Base-by-base conservation (phyloP, 2,113 vertebrate species). In the Uria lomvia region DNA sequence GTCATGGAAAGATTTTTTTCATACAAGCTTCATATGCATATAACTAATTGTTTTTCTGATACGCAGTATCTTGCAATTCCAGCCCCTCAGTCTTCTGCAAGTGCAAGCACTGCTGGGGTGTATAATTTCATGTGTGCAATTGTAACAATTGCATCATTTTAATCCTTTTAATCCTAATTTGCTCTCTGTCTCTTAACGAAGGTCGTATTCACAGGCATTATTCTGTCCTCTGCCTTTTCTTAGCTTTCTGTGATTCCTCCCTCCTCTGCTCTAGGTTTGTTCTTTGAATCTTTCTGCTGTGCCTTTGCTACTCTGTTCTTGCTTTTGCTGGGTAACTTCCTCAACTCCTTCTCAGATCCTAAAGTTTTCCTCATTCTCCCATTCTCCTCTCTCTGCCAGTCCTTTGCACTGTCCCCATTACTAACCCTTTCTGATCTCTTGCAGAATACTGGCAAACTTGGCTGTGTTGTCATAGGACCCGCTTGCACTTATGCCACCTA, bases 401-500 rank as follows among this genome's bases (percentile, higher is more conserved):
- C 19, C 18, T 78, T 38, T 90, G 24, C 78, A 50, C 32, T 79
- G 32, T 67, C 38, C 38, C 32, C 6, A 8, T 56, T 56, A 63
- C 58, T 87, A 47, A 93, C 59, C 20, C 15, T 60, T 73, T 96
- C 59, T 90, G 86, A 77, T 95, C 36, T 90, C 47, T 88, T 95
- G 67, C 97, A 99, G 99, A 58, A n/a, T 2, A 8, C 16, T 1
- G 43, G 47, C 5, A 26, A 29, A 1, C 91, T 99, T 53, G 99
- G 99, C 50, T 99, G 99, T 85, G 98, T 97, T 45, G 98, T 99
- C 96, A 97, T 99, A 86, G 99, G 99, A 9, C 99, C 99, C 0
- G 98, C 98, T 3, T 99, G 99, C 88, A 99, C 99, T 12, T 99
- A 98, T 4, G 99, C 99, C 53, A 99, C 99, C 36, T 99, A 96